phyloP scores from a whole-genome alignment of 2,888 invertebrate species.

The Coelinius sp. region DNA sequence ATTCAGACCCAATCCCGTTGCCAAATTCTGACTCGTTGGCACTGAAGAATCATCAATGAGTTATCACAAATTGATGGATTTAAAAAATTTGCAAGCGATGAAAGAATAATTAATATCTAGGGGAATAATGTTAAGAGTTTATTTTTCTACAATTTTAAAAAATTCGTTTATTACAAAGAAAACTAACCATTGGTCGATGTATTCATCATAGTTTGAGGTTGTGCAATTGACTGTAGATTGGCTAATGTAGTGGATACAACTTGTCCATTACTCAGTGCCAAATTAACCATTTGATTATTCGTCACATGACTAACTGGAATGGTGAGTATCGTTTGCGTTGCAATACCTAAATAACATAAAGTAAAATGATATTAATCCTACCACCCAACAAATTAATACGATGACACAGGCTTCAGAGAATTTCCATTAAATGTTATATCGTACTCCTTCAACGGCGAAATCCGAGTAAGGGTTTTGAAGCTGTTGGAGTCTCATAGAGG shows the following conservation, averaged over 20 bases:
- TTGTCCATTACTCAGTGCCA: slow-evolving; percentile 88
- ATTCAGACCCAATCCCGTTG: slow-evolving; percentile 79
- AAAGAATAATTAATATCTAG: not conserved
- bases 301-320: slow-evolving; percentile 94
- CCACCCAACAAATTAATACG: slow-evolving; percentile 13
- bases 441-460: slow-evolving; percentile 44
- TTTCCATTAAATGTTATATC: slow-evolving; percentile 37
- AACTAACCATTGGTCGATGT: slow-evolving; percentile 70
- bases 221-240: slow-evolving; percentile 84
- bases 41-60: slow-evolving; percentile 58
- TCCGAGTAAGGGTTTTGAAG: slow-evolving; percentile 56
- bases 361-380: not conserved
- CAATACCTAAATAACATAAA: slow-evolving; percentile 79
- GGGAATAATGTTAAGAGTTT: not conserved
- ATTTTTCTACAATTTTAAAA: no score
- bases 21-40: slow-evolving; percentile 77
- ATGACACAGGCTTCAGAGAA: slow-evolving; percentile 7
- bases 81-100: not conserved
- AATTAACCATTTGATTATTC: slow-evolving; percentile 81
- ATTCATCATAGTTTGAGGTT: slow-evolving; percentile 78
- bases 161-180: not conserved
- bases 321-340: slow-evolving; percentile 95
- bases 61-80: slow-evolving; percentile 16
- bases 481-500: slow-evolving; percentile 68
- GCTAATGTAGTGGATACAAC: slow-evolving; percentile 87